Evolutionary conservation across 2,113 vertebrate species (phyloP).

Genomic region (cat (Felis catus)): F.catus_Fca126_mat1.0 CM031423.1:76235501-76236000

Average conservation of each 20-base stretch:
- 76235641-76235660: not conserved
- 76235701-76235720: too few relatives aligned
- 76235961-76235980: not conserved
- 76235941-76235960: not conserved
- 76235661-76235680: not conserved
- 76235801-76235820: too few relatives aligned
- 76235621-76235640: not conserved
- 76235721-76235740: too few relatives aligned
- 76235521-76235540: not conserved
- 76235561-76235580: rapidly evolving
- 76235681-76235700: too few relatives aligned
- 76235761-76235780: too few relatives aligned
- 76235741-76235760: too few relatives aligned
- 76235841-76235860: too few relatives aligned
- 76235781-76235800: too few relatives aligned
- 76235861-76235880: too few relatives aligned
- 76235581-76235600: too few relatives aligned
- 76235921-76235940: not conserved
- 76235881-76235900: not conserved
- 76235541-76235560: rapidly evolving
- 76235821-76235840: too few relatives aligned
- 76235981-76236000: not conserved
- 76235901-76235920: not conserved
- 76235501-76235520: not conserved
- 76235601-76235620: not conserved